Percentiles rank a stretch among this genome's conserved stretches.
Evolutionary conservation across 2,888 invertebrate species (phyloP).

Genomic region (Blastobasis adustella): DNA sequence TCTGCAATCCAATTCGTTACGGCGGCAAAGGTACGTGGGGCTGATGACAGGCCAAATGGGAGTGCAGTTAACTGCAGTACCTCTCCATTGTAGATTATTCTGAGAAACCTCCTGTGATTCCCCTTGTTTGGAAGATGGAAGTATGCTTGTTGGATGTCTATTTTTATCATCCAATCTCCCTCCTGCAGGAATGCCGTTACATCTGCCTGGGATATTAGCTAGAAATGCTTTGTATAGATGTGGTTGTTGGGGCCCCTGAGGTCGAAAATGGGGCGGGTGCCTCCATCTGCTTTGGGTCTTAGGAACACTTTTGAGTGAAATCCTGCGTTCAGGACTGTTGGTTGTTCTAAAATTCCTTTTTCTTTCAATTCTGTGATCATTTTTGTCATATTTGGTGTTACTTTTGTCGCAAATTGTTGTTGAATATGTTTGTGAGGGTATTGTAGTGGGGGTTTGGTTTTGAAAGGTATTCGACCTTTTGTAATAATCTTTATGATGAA

Average conservation of each 20-base stretch:
- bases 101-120: conserved; percentile 5
- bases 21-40: conserved; percentile 1
- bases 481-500: conserved; percentile 5
- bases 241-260: background rate
- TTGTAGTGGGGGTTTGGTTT: background rate
- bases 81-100: conserved; percentile 2
- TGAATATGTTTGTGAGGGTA: background rate
- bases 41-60: conserved; percentile 6
- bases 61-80: conserved; percentile 4
- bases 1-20: conserved; percentile 10
- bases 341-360: background rate
- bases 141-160: conserved; percentile 10
- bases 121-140: conserved; percentile 5
- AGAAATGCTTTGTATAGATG: conserved; percentile 7
- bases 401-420: background rate
- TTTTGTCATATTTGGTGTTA: background rate
- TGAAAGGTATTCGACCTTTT: conserved; percentile 4
- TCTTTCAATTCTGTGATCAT: background rate
- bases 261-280: background rate
- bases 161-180: conserved; percentile 9
- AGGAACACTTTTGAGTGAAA: conserved; percentile 5
- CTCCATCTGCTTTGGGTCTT: background rate
- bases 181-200: conserved; percentile 6
- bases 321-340: background rate
- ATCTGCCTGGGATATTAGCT: conserved; percentile 5